These are phyloP conservation scores for Tympanoctomys barrerae DNA, from an alignment of 2,797 vertebrate genomes.

Conservation along the genomic window DNA sequence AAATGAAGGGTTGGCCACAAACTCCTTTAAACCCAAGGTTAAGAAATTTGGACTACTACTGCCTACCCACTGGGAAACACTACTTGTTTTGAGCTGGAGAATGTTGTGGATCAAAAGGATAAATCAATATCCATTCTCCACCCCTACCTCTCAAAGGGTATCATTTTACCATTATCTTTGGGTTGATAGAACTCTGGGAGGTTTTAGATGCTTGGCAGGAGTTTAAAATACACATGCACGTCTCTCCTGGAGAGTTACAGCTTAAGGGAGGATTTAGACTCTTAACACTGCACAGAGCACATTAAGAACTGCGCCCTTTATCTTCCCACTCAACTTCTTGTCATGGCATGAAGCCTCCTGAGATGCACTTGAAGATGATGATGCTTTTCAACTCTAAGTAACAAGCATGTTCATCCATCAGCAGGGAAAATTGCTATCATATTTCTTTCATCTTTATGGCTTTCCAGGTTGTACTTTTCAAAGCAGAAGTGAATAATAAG, in stretches of 20 bases:
- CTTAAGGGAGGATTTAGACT: conserved; percentile 46
- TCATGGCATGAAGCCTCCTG: background rate
- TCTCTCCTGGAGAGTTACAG: background rate
- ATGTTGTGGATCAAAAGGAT: conserved; percentile 14
- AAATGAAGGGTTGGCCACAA: conserved; percentile 14
- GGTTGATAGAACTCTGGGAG: background rate
- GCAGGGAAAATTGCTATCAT: background rate
- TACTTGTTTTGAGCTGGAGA: conserved; percentile 25
- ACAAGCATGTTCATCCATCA: background rate
- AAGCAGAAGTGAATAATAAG: conserved; percentile 3
- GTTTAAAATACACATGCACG: conserved; percentile 1
- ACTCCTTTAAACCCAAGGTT: conserved; percentile 46
- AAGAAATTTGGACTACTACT: background rate
- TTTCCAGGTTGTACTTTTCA: conserved; percentile 19
- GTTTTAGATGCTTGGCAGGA: background rate
- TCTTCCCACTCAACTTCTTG: background rate
- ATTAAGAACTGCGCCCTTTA: background rate
- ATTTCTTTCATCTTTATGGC: background rate
- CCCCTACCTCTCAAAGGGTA: background rate
- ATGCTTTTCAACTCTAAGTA: background rate
- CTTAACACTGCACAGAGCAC: background rate
- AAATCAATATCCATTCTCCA: conserved; percentile 24
- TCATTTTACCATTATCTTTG: background rate
- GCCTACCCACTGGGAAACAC: background rate
- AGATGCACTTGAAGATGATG: conserved; percentile 48